phyloP scores from a whole-genome alignment of 2,113 vertebrate species.

The Gobio gobio region DNA sequence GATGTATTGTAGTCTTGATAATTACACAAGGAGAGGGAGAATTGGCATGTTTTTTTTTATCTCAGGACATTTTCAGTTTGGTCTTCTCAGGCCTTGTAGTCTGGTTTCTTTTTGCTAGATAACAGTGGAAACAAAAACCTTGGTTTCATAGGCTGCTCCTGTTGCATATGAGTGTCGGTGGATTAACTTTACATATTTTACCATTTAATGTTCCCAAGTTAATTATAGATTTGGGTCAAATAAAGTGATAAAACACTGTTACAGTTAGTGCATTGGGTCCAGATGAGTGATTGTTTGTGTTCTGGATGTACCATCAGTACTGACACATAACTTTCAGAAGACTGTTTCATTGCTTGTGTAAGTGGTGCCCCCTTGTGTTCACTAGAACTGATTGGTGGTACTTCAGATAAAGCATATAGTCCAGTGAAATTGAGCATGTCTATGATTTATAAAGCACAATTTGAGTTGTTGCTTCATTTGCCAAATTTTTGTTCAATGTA shows the following conservation, averaged over 20 bases:
- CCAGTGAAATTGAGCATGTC: not conserved
- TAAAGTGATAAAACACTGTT: not conserved
- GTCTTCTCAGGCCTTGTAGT: not conserved
- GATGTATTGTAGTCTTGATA: not conserved
- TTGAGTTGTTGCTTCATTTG: not conserved
- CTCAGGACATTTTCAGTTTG: not conserved
- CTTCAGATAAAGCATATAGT: not conserved
- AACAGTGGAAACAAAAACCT: not conserved
- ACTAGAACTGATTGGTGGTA: not conserved
- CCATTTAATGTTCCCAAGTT: not conserved
- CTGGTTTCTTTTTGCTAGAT: not conserved
- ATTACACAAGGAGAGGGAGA: not conserved
- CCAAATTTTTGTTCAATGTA: not conserved
- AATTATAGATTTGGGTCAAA: not conserved
- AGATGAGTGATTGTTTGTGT: not conserved
- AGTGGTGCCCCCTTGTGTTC: constrained; percentile 44
- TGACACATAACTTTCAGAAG: constrained; percentile 10
- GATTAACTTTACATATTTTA: not conserved
- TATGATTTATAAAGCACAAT: not conserved
- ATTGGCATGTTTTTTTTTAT: not conserved
- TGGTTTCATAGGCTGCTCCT: not conserved
- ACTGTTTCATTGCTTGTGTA: not conserved
- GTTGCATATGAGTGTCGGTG: not conserved
- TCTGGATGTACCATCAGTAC: not conserved
- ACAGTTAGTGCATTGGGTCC: not conserved